phyloP scores from a whole-genome alignment of 1,140 invertebrate species.

The Halictus rubicundus region DNA sequence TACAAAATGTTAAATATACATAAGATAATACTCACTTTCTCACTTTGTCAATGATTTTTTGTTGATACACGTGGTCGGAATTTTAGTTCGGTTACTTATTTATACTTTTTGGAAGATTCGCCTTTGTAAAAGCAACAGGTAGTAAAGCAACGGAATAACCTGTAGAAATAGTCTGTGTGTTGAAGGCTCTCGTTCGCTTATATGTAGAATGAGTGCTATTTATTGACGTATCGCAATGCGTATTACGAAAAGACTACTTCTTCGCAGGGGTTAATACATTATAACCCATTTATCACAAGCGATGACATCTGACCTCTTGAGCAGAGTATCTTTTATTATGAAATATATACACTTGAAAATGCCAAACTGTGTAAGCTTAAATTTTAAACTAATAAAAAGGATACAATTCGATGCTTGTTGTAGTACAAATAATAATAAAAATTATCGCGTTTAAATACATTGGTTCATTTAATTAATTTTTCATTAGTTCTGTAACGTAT shows the following conservation, averaged over 20 bases:
- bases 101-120: neutral
- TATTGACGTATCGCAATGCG: neutral
- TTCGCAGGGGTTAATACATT: constrained; percentile 46
- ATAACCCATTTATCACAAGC: constrained; percentile 8
- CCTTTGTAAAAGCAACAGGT: constrained; percentile 27
- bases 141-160: neutral
- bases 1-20: neutral
- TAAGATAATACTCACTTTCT: neutral
- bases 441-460: too few species aligned
- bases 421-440: too few species aligned
- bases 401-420: neutral
- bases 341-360: neutral
- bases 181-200: too few species aligned
- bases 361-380: neutral
- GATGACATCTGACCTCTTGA: constrained; percentile 49
- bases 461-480: neutral
- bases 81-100: neutral
- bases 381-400: neutral
- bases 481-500: too few species aligned
- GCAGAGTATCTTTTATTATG: neutral
- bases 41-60: too few species aligned
- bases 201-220: neutral
- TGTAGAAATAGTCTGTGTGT: neutral
- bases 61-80: neutral
- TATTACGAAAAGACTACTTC: constrained; percentile 12